Percentiles rank a stretch among this genome's conserved stretches.
phyloP scores from a whole-genome alignment of 2,797 vertebrate genomes.

The Rousettus madagascariensis region DNA sequence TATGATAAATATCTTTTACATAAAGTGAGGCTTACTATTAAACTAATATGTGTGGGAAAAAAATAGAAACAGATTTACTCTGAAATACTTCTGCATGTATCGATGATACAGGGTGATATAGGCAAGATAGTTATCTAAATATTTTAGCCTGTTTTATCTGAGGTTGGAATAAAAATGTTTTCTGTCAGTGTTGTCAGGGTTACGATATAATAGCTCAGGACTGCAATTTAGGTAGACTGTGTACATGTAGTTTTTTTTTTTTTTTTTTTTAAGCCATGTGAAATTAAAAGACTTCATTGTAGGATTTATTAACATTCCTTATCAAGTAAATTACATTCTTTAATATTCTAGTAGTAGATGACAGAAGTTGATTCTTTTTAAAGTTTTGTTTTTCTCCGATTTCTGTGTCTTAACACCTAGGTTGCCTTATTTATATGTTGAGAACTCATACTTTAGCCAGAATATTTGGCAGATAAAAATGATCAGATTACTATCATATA shows the following conservation, averaged over 20 bases:
- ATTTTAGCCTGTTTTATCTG: background rate
- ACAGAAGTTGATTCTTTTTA: slow-evolving; percentile 20
- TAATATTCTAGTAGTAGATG: background rate
- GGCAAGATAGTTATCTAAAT: background rate
- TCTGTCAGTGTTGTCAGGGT: background rate
- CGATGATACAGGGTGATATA: background rate
- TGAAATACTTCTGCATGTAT: background rate
- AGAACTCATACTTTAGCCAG: slow-evolving; percentile 36
- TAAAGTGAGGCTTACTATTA: background rate
- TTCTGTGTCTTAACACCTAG: background rate
- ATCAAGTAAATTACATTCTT: background rate
- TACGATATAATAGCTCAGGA: background rate
- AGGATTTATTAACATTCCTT: background rate
- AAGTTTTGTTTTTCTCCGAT: background rate
- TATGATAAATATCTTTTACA: background rate
- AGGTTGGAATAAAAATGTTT: background rate
- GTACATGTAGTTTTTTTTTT: background rate
- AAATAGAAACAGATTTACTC: background rate
- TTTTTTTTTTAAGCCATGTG: background rate
- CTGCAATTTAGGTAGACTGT: background rate
- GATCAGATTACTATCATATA: background rate
- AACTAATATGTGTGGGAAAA: background rate
- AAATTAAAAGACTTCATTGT: background rate
- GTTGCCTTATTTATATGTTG: background rate
- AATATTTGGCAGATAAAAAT: background rate